A percentile compares a stretch with the other conserved stretches of the same genome.
Conservation (phyloP, 2,888 invertebrate species). For the Drosophila quasianomalipes region DNA sequence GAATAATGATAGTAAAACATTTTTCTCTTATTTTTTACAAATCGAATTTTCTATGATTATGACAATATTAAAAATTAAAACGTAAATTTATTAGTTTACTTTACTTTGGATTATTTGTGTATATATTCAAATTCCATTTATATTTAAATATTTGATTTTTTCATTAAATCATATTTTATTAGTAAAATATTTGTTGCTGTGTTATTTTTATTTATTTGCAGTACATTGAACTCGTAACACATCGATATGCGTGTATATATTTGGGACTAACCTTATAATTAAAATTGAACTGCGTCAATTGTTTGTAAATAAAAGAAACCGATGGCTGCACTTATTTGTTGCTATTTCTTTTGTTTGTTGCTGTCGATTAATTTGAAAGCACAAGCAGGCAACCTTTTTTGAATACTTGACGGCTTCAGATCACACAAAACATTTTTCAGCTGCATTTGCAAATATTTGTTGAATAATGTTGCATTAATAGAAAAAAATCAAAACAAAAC, state of each 20-base stretch:
- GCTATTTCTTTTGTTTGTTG: slow-evolving; percentile 13
- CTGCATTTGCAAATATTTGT: slow-evolving; percentile 27
- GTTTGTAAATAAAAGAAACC: slow-evolving; percentile 13
- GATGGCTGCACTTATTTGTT: slow-evolving; percentile 11
- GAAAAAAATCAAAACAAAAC: slow-evolving; percentile 16
- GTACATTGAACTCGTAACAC: slow-evolving; percentile 6
- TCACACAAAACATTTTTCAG: slow-evolving; percentile 35
- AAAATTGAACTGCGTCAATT: slow-evolving; percentile 14
- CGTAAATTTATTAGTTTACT: background rate
- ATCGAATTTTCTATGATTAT: background rate
- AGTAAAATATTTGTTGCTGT: background rate
- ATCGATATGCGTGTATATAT: background rate
- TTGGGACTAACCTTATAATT: slow-evolving; percentile 37
- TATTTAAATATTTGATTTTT: background rate
- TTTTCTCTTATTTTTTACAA: background rate
- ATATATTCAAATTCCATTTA: background rate
- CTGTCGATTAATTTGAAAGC: slow-evolving; percentile 11
- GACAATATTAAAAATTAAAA: background rate
- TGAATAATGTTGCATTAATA: slow-evolving; percentile 42
- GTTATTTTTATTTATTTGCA: background rate
- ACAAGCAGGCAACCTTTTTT: slow-evolving; percentile 31
- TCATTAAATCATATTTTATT: background rate
- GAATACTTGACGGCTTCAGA: slow-evolving; percentile 5
- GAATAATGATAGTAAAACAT: background rate
- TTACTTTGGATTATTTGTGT: background rate